Percentiles rank a stretch among this genome's conserved stretches.
Evolutionary conservation across 2,113 vertebrate genomes (phyloP).

Genomic region (Casuarius casuarius): DNA sequence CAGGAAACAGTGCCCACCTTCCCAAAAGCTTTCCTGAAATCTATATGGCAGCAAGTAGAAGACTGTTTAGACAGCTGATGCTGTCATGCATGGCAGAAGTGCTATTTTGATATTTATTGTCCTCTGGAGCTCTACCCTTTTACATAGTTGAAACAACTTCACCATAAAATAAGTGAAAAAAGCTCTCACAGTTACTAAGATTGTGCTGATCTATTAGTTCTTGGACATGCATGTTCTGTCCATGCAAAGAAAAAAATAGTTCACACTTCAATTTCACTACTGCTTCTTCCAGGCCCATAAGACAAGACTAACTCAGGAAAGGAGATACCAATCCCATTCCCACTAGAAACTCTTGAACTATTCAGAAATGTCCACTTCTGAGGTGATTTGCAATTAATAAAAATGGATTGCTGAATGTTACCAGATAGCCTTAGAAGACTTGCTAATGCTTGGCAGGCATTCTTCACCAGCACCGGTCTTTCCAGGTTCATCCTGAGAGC

Average conservation of each 20-base stretch:
- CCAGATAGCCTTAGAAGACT: slow-evolving; percentile 76
- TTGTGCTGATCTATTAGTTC: not conserved
- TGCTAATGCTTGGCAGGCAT: slow-evolving; percentile 66
- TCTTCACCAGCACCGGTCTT: slow-evolving; percentile 69
- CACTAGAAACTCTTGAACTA: not conserved
- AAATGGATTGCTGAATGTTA: slow-evolving; percentile 13
- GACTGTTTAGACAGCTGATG: not conserved
- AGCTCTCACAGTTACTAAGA: not conserved
- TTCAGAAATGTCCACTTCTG: not conserved
- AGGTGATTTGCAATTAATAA: not conserved
- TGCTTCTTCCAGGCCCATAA: not conserved
- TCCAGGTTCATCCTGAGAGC: slow-evolving; percentile 41
- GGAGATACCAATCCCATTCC: not conserved
- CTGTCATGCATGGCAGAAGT: not conserved
- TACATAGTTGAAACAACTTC: not conserved
- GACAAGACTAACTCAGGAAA: not conserved
- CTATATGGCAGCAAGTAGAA: not conserved
- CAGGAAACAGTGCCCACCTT: not conserved
- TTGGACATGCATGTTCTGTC: not conserved
- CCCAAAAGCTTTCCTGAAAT: not conserved
- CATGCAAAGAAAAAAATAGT: not conserved
- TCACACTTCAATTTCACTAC: not conserved
- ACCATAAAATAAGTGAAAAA: not conserved
- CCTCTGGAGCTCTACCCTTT: not conserved
- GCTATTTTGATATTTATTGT: not conserved